These are phyloP conservation scores for Octomys mimax DNA, from an alignment of 2,797 vertebrate genomes.

Conservation along the genomic window DNA sequence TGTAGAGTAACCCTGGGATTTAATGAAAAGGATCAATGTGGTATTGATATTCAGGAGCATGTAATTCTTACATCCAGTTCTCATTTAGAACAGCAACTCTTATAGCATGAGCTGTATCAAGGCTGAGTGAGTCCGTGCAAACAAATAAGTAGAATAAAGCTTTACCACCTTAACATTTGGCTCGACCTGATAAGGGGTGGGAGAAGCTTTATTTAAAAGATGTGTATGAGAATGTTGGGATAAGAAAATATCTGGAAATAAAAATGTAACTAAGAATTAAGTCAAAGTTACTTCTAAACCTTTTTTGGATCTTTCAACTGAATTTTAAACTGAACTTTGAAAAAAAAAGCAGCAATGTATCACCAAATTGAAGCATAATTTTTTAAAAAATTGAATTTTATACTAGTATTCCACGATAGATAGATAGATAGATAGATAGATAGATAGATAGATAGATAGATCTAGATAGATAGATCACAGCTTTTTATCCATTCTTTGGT, in stretches of 20 bases:
- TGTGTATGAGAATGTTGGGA: neutral
- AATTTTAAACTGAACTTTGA: constrained; percentile 52
- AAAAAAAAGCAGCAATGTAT: neutral
- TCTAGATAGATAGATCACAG: no score
- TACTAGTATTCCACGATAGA: no score
- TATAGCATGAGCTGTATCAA: constrained; percentile 55
- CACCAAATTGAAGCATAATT: neutral
- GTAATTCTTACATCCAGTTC: constrained; percentile 61
- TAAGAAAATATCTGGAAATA: constrained; percentile 57
- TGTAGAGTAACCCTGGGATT: constrained; percentile 3
- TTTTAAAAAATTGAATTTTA: neutral
- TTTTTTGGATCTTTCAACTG: no score
- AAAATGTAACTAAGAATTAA: constrained; percentile 50
- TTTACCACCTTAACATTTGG: neutral
- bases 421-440: no score
- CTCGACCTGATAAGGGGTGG: constrained; percentile 40
- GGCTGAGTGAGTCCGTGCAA: constrained; percentile 44
- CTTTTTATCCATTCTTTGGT: no score
- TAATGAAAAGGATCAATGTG: constrained; percentile 60
- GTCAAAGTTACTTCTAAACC: constrained; percentile 29
- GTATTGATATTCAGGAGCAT: constrained; percentile 51
- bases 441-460: no score
- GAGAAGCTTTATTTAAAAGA: constrained; percentile 50
- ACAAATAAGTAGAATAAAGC: constrained; percentile 56
- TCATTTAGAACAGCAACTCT: constrained; percentile 60